Evolutionary conservation across 2,888 invertebrate species (phyloP).

Genomic region (Drosophila eohydei): DNA sequence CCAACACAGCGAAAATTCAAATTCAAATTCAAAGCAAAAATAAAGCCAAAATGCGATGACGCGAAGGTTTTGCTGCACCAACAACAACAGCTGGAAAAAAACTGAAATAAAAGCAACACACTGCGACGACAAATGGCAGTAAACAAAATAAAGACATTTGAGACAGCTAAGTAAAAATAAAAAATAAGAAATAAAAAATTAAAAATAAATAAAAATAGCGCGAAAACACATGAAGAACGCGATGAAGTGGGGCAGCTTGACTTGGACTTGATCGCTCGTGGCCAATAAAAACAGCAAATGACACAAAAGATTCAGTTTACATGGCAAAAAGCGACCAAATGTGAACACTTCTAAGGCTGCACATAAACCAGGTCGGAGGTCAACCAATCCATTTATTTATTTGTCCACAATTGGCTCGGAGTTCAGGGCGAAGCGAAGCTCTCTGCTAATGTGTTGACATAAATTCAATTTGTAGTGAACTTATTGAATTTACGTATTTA

Average conservation of each 20-base stretch:
- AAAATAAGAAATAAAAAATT: neutral
- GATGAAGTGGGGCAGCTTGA: constrained; percentile 55
- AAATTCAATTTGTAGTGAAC: neutral
- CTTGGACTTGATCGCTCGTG: constrained; percentile 30
- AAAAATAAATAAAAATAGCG: constrained; percentile 9
- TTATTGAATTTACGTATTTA: too few relatives aligned
- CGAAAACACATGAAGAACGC: constrained; percentile 30
- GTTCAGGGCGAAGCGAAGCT: neutral
- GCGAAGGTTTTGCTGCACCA: constrained; percentile 39
- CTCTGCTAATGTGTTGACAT: neutral
- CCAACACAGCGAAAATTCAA: constrained; percentile 36
- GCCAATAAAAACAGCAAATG: constrained; percentile 58
- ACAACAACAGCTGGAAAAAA: constrained; percentile 10
- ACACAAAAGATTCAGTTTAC: constrained; percentile 78
- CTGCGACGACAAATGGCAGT: constrained; percentile 44
- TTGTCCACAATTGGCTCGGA: neutral
- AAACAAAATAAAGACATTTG: constrained; percentile 58
- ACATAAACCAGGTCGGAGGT: constrained; percentile 41
- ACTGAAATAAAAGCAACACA: constrained; percentile 41
- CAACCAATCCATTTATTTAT: constrained; percentile 21
- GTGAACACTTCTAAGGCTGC: constrained; percentile 64
- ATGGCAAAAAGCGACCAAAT: constrained; percentile 51
- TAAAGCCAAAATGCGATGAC: constrained; percentile 10
- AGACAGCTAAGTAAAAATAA: constrained; percentile 31
- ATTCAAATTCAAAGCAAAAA: neutral